Evolutionary conservation across 1,140 invertebrate genomes (phyloP).

Genomic region (Stenopsyche tienmushanensis): DNA sequence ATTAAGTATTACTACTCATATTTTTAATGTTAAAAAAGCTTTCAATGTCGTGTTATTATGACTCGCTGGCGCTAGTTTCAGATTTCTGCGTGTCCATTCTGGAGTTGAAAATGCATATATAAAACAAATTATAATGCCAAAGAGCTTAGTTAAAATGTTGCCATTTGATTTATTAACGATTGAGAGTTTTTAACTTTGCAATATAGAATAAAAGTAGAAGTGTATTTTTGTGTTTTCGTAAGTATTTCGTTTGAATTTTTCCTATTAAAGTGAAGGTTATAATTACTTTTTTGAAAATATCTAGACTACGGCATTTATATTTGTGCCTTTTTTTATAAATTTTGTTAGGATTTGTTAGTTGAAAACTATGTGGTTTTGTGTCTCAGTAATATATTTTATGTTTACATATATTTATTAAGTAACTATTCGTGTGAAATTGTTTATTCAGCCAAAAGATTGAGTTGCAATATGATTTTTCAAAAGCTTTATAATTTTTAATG

Average conservation of each 20-base stretch:
- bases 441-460: background rate
- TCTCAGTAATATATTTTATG: constrained; percentile 1
- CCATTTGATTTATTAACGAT: constrained; percentile 3
- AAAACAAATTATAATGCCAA: constrained; percentile 41
- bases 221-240: background rate
- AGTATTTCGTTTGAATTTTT: constrained; percentile 5
- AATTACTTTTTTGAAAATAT: background rate
- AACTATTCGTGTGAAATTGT: background rate
- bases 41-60: constrained; percentile 27
- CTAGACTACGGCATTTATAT: constrained; percentile 11
- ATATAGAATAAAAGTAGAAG: constrained; percentile 7
- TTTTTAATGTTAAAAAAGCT: constrained; percentile 34
- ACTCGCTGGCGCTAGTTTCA: constrained; percentile 8
- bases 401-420: background rate
- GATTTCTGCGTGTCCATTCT: background rate
- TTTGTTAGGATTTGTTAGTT: constrained; percentile 21
- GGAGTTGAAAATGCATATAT: constrained; percentile 33
- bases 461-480: too few relatives aligned
- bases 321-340: constrained; percentile 13
- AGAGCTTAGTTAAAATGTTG: constrained; percentile 40
- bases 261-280: too few relatives aligned
- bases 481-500: too few relatives aligned
- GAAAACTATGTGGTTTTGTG: too few relatives aligned
- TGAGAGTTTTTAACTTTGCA: background rate
- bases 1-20: constrained; percentile 35